A percentile compares a stretch with the other conserved stretches of the same genome.
Evolutionary conservation across 2,113 vertebrate genomes (phyloP).

Genomic region (Rhizomys pruinosus): DNA sequence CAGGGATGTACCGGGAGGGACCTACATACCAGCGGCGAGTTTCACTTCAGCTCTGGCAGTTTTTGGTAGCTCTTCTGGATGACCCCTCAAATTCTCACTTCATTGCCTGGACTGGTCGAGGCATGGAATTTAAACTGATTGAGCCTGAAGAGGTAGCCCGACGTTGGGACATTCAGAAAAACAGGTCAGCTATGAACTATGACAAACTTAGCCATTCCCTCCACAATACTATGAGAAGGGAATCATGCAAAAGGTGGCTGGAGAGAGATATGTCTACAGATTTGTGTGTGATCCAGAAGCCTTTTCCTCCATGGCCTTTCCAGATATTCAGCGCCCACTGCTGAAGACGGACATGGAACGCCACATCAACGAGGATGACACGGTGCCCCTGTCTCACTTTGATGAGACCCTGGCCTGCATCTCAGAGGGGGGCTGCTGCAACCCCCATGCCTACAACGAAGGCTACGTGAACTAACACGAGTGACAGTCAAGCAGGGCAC

Average conservation of each 20-base stretch:
- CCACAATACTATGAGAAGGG: constrained; percentile 99
- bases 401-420: constrained; percentile 97
- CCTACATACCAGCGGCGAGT: constrained; percentile 97
- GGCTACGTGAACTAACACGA: constrained; percentile 96
- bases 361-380: constrained; percentile 99
- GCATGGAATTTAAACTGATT: constrained; percentile 99
- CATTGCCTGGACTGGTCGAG: constrained; percentile 98
- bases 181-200: constrained; percentile 99
- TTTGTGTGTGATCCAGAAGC: constrained; percentile 99
- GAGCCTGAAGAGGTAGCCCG: constrained; percentile 99
- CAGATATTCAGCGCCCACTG: constrained; percentile 98
- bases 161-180: constrained; percentile 99
- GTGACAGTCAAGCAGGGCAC: constrained; percentile 77
- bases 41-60: constrained; percentile 98
- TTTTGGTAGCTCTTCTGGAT: constrained; percentile 97
- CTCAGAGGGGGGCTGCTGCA: constrained; percentile 97
- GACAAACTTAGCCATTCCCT: constrained; percentile 99
- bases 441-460: constrained; percentile 96
- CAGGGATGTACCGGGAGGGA: constrained; percentile 97
- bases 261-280: constrained; percentile 99
- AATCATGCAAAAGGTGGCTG: constrained; percentile 99
- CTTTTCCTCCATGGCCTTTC: constrained; percentile 99
- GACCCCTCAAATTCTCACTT: constrained; percentile 99
- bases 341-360: constrained; percentile 99
- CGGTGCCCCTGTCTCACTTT: constrained; percentile 98